A percentile compares a stretch with the other conserved stretches of the same genome.
phyloP scores from a whole-genome alignment of 2,888 invertebrate genomes.

The Brachyopa scutellaris region DNA sequence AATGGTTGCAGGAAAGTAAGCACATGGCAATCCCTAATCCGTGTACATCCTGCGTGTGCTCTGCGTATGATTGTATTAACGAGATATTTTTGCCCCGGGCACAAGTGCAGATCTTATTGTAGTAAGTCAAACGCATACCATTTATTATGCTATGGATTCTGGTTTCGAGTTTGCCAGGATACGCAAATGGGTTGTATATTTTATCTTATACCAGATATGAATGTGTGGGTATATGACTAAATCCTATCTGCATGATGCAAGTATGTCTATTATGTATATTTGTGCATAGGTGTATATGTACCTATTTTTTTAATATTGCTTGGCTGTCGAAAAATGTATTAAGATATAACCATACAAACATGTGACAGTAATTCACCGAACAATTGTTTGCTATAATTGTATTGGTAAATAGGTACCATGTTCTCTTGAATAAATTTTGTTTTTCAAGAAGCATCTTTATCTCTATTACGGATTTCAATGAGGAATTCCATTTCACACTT shows the following conservation, averaged over 20 bases:
- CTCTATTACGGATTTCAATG: too few relatives aligned
- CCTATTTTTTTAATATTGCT: background rate
- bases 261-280: background rate
- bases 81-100: constrained; percentile 67
- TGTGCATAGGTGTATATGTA: background rate
- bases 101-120: constrained; percentile 67
- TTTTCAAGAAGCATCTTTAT: too few relatives aligned
- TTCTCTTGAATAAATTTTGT: too few relatives aligned
- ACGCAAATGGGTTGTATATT: constrained; percentile 70
- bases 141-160: constrained; percentile 68
- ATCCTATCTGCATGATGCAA: constrained; percentile 36
- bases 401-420: too few relatives aligned
- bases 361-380: too few relatives aligned
- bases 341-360: too few relatives aligned
- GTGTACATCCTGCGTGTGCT: constrained; percentile 70
- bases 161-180: constrained; percentile 70
- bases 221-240: constrained; percentile 53
- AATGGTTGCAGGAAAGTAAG: constrained; percentile 36
- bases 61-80: constrained; percentile 71
- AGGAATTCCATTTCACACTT: too few relatives aligned
- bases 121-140: constrained; percentile 70
- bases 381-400: too few relatives aligned
- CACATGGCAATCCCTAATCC: constrained; percentile 67
- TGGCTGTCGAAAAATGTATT: background rate
- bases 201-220: constrained; percentile 49